Conservation (phyloP, 2,797 vertebrate species). For the Hydrophis major region DNA sequence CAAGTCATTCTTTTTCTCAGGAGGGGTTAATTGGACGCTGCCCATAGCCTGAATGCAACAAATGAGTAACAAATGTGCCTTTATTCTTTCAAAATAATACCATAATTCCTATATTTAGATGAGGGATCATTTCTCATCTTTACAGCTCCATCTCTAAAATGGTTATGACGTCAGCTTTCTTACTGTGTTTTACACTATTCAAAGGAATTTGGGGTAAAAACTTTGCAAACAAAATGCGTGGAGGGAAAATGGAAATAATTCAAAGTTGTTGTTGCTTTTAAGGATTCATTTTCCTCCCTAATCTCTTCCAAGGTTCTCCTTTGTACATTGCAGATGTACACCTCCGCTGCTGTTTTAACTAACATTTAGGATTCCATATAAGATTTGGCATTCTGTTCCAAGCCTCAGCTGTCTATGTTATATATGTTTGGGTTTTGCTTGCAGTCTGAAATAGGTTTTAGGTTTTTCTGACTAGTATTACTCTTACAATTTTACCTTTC, state of each 20-base stretch:
- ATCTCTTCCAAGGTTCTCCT: not conserved
- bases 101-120: not conserved
- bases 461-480: conserved; percentile 21
- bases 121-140: not conserved
- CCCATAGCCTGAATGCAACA: not conserved
- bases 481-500: not conserved
- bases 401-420: not conserved
- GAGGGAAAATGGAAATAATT: not conserved
- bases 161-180: too few relatives aligned
- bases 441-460: not conserved
- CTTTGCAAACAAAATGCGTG: not conserved
- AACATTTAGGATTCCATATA: not conserved
- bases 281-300: not conserved
- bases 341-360: not conserved
- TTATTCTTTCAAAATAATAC: not conserved
- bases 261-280: not conserved
- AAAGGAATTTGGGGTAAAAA: not conserved
- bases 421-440: conserved; percentile 18
- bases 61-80: not conserved
- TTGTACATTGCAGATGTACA: not conserved
- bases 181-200: not conserved
- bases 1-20: not conserved
- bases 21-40: not conserved
- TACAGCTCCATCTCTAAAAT: not conserved
- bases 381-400: not conserved